Percentiles rank a stretch among this genome's conserved stretches.
Conservation (phyloP, 2,888 invertebrate genomes). For the Fragum fragum region DNA sequence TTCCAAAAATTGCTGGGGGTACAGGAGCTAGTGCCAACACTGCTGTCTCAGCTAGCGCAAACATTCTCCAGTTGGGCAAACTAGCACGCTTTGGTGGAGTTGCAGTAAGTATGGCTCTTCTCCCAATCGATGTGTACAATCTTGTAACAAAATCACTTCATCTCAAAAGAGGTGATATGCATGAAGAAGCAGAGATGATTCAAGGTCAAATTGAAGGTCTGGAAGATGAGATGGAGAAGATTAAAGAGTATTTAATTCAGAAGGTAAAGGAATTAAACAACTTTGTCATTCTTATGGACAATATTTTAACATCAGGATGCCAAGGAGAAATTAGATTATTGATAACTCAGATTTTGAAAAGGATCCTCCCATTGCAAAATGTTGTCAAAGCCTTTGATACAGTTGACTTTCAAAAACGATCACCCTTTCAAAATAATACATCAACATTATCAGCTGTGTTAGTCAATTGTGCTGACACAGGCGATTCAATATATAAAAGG, state of each 20-base stretch:
- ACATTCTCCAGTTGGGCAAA: conserved; percentile 1
- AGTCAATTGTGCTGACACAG: conserved; percentile 21
- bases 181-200: conserved; percentile 1
- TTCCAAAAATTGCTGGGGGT: neutral
- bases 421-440: neutral
- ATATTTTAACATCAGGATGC: conserved; percentile 8
- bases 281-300: conserved; percentile 18
- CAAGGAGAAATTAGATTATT: neutral
- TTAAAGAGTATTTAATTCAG: neutral
- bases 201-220: neutral
- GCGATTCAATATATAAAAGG: conserved; percentile 17
- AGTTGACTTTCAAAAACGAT: neutral
- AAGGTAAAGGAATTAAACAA: conserved; percentile 25
- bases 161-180: conserved; percentile 9
- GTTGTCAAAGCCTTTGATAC: conserved; percentile 21
- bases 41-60: neutral
- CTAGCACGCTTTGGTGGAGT: conserved; percentile 12
- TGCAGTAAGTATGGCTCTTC: conserved; percentile 15
- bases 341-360: conserved; percentile 24
- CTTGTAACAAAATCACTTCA: conserved; percentile 13
- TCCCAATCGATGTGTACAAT: conserved; percentile 29
- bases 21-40: neutral
- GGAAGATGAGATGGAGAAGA: conserved; percentile 8
- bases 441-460: conserved; percentile 7
- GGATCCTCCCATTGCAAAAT: neutral